These are phyloP conservation scores for Drosophila longiperda DNA, from an alignment of 2,888 invertebrate genomes.

Conservation along the genomic window DNA sequence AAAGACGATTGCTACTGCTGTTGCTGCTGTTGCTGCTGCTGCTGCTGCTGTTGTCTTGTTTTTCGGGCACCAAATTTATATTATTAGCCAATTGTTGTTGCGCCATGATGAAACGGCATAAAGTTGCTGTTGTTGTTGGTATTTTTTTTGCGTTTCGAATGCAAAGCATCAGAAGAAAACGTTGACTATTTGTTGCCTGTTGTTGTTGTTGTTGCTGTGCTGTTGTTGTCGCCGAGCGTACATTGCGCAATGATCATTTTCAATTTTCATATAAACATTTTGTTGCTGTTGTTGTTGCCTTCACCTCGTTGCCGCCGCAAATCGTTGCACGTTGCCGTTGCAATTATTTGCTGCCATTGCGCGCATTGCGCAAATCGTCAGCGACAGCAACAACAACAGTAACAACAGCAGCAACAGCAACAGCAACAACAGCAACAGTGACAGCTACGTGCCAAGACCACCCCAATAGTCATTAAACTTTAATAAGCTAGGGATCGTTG, in stretches of 20 bases:
- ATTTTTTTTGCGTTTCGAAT: conserved; percentile 71
- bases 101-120: conserved; percentile 64
- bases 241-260: conserved; percentile 75
- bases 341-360: conserved; percentile 75
- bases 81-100: conserved; percentile 74
- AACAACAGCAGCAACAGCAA: conserved; percentile 21
- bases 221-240: conserved; percentile 56
- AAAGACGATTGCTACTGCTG: conserved; percentile 48
- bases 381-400: conserved; percentile 44
- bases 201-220: conserved; percentile 29
- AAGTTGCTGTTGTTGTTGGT: conserved; percentile 53
- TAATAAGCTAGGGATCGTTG: conserved; percentile 68
- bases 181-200: conserved; percentile 65
- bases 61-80: conserved; percentile 71
- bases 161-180: conserved; percentile 71
- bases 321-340: conserved; percentile 76
- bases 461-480: conserved; percentile 71
- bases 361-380: conserved; percentile 64
- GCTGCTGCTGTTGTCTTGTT: conserved; percentile 37
- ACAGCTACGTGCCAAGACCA: conserved; percentile 65
- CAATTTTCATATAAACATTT: conserved; percentile 76
- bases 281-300: conserved; percentile 59
- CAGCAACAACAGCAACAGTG: conserved; percentile 41
- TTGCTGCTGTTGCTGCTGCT: conserved; percentile 26
- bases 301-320: conserved; percentile 78